phyloP scores from a whole-genome alignment of 2,888 invertebrate species.

The Dolichopus griseipennis region DNA sequence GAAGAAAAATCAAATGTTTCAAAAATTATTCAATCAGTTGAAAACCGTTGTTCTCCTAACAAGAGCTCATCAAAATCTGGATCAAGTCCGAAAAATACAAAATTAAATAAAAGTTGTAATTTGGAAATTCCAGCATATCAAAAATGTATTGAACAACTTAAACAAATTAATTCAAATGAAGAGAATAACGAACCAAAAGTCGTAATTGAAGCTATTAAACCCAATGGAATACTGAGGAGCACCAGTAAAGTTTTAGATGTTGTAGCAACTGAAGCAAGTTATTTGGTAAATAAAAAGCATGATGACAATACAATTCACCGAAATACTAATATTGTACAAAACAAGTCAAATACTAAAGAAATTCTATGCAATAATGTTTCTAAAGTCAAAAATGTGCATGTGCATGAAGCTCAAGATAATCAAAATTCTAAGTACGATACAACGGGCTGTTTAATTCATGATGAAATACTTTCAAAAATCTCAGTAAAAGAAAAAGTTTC shows the following conservation, averaged over 20 bases:
- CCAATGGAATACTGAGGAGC: too few species aligned
- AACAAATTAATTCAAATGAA: too few species aligned
- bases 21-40: neutral
- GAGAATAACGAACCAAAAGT: too few species aligned
- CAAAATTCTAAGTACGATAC: neutral
- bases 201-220: too few species aligned
- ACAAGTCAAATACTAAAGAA: neutral
- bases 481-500: conserved; percentile 37
- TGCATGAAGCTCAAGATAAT: neutral
- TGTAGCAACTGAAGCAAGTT: neutral
- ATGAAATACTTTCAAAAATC: conserved; percentile 33
- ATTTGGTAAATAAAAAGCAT: neutral
- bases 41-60: too few species aligned
- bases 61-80: too few species aligned
- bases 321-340: too few species aligned
- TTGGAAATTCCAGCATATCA: neutral
- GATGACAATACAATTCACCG: neutral
- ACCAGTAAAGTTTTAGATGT: neutral
- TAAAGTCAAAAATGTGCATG: neutral
- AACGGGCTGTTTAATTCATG: conserved; percentile 31
- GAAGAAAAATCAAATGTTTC: neutral
- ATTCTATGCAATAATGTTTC: neutral
- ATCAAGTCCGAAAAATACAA: neutral
- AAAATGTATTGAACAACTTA: too few species aligned
- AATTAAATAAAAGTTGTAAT: neutral